These are phyloP conservation scores for Drosophila kurseongensis DNA, from an alignment of 1,140 invertebrate species.

Conservation along the genomic window DNA sequence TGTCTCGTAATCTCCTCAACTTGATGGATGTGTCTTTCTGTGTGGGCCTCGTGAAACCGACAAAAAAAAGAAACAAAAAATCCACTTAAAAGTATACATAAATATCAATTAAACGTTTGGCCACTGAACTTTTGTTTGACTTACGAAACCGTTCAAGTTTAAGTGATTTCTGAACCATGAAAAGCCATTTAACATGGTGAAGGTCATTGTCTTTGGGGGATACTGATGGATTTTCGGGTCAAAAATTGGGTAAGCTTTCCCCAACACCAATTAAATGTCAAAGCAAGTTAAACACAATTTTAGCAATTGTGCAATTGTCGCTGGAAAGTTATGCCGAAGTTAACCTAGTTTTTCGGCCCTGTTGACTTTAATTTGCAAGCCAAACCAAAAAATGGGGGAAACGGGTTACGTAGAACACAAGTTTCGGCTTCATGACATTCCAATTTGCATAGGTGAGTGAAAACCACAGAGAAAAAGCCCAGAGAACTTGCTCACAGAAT, in stretches of 20 bases:
- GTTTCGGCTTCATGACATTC: slow-evolving; percentile 50
- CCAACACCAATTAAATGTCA: slow-evolving; percentile 61
- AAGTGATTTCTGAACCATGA: slow-evolving; percentile 68
- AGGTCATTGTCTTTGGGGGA: slow-evolving; percentile 65
- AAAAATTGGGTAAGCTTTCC: slow-evolving; percentile 29
- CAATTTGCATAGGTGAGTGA: slow-evolving; percentile 66
- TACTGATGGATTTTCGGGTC: slow-evolving; percentile 66
- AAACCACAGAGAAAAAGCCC: slow-evolving; percentile 5
- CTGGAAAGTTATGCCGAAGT: slow-evolving; percentile 34
- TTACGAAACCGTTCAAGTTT: slow-evolving; percentile 62
- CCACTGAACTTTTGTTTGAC: slow-evolving; percentile 61
- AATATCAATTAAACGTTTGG: slow-evolving; percentile 71
- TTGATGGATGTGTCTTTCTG: slow-evolving; percentile 52
- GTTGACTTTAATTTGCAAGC: slow-evolving; percentile 39
- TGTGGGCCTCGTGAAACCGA: slow-evolving; percentile 49
- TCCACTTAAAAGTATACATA: slow-evolving; percentile 58
- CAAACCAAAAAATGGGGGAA: slow-evolving; percentile 12
- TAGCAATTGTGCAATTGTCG: slow-evolving; percentile 63
- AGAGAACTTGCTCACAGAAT: slow-evolving; percentile 27
- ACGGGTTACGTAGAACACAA: slow-evolving; percentile 28
- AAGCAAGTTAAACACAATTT: slow-evolving; percentile 38
- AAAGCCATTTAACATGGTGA: slow-evolving; percentile 33
- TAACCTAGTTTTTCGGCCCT: slow-evolving; percentile 36
- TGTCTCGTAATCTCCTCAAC: slow-evolving; percentile 47
- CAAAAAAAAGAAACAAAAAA: slow-evolving; percentile 22